Base-by-base conservation (phyloP, 1,140 invertebrate genomes). In the Contarinia nasturtii region DNA sequence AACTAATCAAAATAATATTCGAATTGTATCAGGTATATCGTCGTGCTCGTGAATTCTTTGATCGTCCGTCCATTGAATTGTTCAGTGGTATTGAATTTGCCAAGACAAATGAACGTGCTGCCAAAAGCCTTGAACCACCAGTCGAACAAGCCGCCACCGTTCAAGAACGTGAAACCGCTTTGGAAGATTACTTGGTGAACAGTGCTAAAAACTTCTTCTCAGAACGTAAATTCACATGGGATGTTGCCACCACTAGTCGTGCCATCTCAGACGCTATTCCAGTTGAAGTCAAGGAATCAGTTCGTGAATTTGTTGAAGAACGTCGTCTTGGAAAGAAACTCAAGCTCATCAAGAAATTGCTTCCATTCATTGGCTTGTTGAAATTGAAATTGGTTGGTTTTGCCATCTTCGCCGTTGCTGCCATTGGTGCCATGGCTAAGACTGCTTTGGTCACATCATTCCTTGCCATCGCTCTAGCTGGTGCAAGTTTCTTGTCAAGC, bases 391-490 rank as follows among this genome's bases (percentile, higher is more conserved):
- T 77, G 42, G 73, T 67, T 38, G 60, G 66, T 2, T 58, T 79
- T 33, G 65, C 68, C 12, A 66, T 68, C 21, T 60, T 76, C 14
- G 63, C 68, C 11, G 76, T 74, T 65, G 67, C 79, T 55, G 70
- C 65, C 21, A 68, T 77, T 47, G 67, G 68, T 27, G 59, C 78
- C 37, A 58, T 79, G 52, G 76, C 77, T 53, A 79, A 80, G 66
- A 79, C 78, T 54, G 77, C 76, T 44, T 64, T 80, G 51, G 52
- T 77, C 46, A 68, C 71, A 10, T 75, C 73, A 4, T 51, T 79
- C 38, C 60, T 79, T 19, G 77, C 77, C 2, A 67, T 79, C 49
- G 67, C 71, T 51, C 68, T 80, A 47, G 75, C 74, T 7, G 71
- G 68, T 2, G 27, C 27, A 3, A 5, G 4, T 5, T 27, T 27